These are phyloP conservation scores for Plodia interpunctella DNA, from an alignment of 1,140 invertebrate species.

Conservation along the genomic window DNA sequence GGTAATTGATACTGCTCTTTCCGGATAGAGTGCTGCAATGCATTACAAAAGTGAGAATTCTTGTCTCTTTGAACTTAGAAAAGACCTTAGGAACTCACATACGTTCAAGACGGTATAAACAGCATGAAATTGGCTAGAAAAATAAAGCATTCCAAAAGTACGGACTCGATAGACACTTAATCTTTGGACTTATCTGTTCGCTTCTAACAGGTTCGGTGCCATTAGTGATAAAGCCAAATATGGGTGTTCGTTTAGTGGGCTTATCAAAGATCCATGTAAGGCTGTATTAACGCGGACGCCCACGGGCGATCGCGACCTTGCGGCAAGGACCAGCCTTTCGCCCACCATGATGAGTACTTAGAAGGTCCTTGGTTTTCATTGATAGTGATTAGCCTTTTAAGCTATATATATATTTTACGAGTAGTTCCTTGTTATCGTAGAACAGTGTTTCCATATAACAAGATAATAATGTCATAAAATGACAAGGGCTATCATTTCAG, in stretches of 20 bases:
- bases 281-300: conserved; percentile 46
- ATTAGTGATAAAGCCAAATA: conserved; percentile 9
- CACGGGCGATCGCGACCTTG: conserved; percentile 55
- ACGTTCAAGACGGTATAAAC: too few relatives aligned
- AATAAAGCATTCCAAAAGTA: too few relatives aligned
- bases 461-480: too few relatives aligned
- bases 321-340: conserved; percentile 64
- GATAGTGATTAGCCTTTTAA: neutral
- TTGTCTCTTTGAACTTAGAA: neutral
- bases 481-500: too few relatives aligned
- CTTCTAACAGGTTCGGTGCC: neutral
- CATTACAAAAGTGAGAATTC: neutral
- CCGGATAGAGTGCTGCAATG: conserved; percentile 49
- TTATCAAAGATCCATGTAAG: conserved; percentile 41
- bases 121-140: too few relatives aligned
- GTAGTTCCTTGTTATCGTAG: too few relatives aligned
- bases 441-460: too few relatives aligned
- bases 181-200: too few relatives aligned
- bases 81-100: too few relatives aligned
- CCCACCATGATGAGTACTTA: conserved; percentile 30
- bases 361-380: neutral
- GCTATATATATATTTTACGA: too few relatives aligned
- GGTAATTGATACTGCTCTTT: conserved; percentile 65
- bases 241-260: conserved; percentile 5
- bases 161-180: too few relatives aligned